These are phyloP conservation scores for Drosophila anomelani DNA, from an alignment of 2,888 invertebrate species.

Conservation along the genomic window DNA sequence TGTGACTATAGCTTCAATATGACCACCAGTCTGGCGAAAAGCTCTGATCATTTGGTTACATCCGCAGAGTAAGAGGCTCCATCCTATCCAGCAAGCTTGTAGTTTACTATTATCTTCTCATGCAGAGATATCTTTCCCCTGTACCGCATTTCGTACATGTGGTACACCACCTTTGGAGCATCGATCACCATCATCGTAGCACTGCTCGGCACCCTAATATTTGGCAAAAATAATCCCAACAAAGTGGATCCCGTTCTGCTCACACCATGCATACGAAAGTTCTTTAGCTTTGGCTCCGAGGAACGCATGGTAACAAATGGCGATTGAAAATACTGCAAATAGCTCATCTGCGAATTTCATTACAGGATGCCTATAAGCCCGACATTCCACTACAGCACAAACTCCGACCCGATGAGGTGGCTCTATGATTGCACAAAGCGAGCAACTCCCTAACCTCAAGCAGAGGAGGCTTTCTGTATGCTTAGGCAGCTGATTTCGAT, in stretches of 20 bases:
- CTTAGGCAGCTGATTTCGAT: conserved; percentile 5
- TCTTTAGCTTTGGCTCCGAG: conserved; percentile 40
- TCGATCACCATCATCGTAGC: conserved; percentile 86
- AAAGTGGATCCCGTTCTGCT: conserved; percentile 87
- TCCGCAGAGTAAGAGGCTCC: conserved; percentile 66
- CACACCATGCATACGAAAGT: conserved; percentile 86
- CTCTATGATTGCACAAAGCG: conserved; percentile 55
- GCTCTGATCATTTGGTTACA: conserved; percentile 48
- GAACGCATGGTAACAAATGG: conserved; percentile 28
- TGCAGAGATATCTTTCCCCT: conserved; percentile 84
- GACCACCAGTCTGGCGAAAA: conserved; percentile 72
- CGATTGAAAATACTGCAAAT: too few species aligned
- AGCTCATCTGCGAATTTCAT: neutral
- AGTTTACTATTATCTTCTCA: neutral
- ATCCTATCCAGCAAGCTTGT: neutral
- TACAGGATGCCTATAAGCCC: conserved; percentile 66
- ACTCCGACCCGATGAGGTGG: conserved; percentile 72
- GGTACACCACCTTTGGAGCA: conserved; percentile 89
- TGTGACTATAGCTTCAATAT: conserved; percentile 87
- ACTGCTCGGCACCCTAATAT: conserved; percentile 72
- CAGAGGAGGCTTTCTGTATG: neutral
- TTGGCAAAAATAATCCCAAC: conserved; percentile 86
- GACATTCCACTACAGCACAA: conserved; percentile 74
- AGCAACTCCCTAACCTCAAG: neutral
- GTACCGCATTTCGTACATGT: conserved; percentile 91